Conservation (phyloP, 92 coral and sea anemone genomes). For the Pocillopora meandrina region DNA sequence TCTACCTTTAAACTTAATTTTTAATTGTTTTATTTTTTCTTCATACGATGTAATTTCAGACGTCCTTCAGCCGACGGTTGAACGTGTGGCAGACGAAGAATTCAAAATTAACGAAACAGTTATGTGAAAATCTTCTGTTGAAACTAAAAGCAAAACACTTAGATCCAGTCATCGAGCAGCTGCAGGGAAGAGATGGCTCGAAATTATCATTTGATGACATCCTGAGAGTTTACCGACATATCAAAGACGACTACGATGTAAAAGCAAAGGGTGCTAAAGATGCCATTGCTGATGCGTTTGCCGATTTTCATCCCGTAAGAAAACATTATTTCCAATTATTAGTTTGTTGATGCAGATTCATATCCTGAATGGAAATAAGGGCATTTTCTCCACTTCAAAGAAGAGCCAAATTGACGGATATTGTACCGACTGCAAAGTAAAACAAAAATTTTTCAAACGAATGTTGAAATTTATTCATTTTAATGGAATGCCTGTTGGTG, state of each 20-base stretch:
- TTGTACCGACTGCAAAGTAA: too few species aligned
- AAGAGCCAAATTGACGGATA: not conserved
- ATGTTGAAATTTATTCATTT: too few species aligned
- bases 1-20: not conserved
- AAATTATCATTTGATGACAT: conserved; percentile 30
- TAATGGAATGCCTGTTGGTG: too few species aligned
- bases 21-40: too few species aligned
- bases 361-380: too few species aligned
- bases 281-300: conserved; percentile 43
- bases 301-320: conserved; percentile 46
- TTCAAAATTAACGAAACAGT: conserved; percentile 32
- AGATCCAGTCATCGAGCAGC: conserved; percentile 34
- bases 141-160: conserved; percentile 24
- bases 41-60: not conserved
- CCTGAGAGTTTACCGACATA: conserved; percentile 9
- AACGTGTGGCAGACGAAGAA: conserved; percentile 30
- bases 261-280: conserved; percentile 39
- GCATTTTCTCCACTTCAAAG: not conserved
- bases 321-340: not conserved
- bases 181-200: conserved; percentile 30
- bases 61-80: conserved; percentile 8
- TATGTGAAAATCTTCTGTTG: conserved; percentile 33
- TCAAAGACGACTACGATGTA: conserved; percentile 19
- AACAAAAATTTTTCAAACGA: too few species aligned
- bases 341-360: not conserved